These are phyloP conservation scores for Seladonia tumulorum DNA, from an alignment of 2,888 invertebrate species.

Conservation along the genomic window DNA sequence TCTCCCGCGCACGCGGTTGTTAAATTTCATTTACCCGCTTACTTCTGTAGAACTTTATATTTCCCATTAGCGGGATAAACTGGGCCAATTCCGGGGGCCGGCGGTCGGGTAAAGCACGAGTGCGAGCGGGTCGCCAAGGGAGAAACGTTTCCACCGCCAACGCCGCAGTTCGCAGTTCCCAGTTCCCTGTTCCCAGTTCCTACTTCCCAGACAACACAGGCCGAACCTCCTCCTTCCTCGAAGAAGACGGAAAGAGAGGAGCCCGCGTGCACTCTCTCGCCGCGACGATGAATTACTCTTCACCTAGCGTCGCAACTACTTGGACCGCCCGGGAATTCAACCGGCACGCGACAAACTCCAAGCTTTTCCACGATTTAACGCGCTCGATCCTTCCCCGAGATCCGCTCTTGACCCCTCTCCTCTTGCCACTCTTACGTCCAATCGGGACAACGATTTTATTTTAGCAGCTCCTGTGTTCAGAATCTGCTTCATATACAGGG, in stretches of 20 bases:
- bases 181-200: not conserved
- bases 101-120: slow-evolving; percentile 4
- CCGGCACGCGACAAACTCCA: slow-evolving; percentile 16
- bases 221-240: not conserved
- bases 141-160: slow-evolving; percentile 5
- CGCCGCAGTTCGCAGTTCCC: not conserved
- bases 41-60: slow-evolving; percentile 81
- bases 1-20: slow-evolving; percentile 61
- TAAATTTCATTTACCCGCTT: slow-evolving; percentile 81
- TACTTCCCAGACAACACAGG: not conserved
- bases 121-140: not conserved
- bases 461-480: too few relatives aligned
- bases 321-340: slow-evolving; percentile 5
- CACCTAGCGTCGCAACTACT: not conserved
- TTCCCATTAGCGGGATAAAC: slow-evolving; percentile 82
- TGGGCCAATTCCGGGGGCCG: slow-evolving; percentile 76
- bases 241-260: slow-evolving; percentile 6
- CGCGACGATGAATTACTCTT: slow-evolving; percentile 7
- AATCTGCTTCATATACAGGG: too few relatives aligned
- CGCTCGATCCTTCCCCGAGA: not conserved
- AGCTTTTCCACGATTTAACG: not conserved
- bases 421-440: not conserved
- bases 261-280: not conserved
- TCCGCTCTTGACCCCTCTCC: not conserved
- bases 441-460: not conserved